Conservation (phyloP, 2,888 invertebrate genomes). For the Bruchidius siliquastri region DNA sequence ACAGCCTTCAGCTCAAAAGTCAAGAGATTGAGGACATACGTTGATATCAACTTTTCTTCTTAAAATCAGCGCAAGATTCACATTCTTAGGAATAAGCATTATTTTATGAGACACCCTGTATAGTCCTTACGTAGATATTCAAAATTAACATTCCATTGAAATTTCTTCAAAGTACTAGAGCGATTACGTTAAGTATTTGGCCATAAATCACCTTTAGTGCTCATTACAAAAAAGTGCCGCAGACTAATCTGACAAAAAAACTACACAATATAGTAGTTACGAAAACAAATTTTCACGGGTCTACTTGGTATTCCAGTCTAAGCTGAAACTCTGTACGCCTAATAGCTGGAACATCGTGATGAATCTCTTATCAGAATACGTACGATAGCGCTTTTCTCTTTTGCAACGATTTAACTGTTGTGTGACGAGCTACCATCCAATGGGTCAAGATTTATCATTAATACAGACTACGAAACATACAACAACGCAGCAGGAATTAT, state of each 20-base stretch:
- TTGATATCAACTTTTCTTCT: too few relatives aligned
- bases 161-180: not conserved
- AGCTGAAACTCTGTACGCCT: not conserved
- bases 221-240: not conserved
- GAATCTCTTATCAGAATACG: not conserved
- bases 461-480: not conserved
- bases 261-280: not conserved
- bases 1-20: too few relatives aligned
- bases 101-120: too few relatives aligned
- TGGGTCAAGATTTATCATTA: not conserved
- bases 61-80: too few relatives aligned
- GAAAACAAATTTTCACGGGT: not conserved
- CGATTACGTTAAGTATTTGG: not conserved
- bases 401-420: not conserved
- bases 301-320: not conserved
- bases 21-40: too few relatives aligned
- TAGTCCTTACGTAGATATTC: not conserved
- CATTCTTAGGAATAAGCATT: too few relatives aligned
- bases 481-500: too few relatives aligned
- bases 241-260: not conserved
- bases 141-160: not conserved
- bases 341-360: not conserved
- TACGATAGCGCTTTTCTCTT: not conserved
- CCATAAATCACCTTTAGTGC: not conserved
- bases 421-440: not conserved